These are phyloP conservation scores for Anguilla japonica DNA, from an alignment of 2,113 vertebrate genomes.

Conservation along the genomic window DNA sequence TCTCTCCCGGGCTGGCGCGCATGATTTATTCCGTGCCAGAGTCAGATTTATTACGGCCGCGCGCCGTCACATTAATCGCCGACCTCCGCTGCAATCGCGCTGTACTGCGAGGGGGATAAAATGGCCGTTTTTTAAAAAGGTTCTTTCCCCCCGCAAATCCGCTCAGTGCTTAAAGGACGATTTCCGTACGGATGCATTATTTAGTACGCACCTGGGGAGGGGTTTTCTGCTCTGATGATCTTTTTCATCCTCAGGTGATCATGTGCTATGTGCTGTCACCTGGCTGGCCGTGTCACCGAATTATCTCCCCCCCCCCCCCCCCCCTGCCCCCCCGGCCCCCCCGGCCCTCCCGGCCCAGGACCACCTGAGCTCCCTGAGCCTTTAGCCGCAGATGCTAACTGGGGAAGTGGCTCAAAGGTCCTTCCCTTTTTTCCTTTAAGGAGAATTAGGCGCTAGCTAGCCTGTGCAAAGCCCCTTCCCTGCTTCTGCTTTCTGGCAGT, in stretches of 20 bases:
- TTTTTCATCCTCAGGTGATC: not conserved
- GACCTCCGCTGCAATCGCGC: not conserved
- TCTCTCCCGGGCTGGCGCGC: conserved; percentile 35
- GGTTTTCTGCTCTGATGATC: not conserved
- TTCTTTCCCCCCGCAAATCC: not conserved
- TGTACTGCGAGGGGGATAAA: not conserved
- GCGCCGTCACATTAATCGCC: not conserved
- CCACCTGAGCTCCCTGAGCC: no score
- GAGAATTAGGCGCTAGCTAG: not conserved
- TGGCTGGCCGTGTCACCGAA: not conserved
- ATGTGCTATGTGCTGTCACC: not conserved
- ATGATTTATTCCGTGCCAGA: conserved; percentile 44
- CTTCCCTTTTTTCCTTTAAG: not conserved
- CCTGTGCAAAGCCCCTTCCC: not conserved
- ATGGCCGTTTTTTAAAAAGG: not conserved
- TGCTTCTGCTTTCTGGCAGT: not conserved
- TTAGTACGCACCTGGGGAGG: not conserved
- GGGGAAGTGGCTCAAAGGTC: not conserved
- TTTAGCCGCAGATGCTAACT: not conserved
- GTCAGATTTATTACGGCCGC: conserved; percentile 25
- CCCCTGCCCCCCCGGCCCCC: not conserved
- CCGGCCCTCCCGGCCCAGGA: not conserved
- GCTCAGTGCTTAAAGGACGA: not conserved
- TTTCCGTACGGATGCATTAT: not conserved
- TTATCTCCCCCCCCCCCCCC: not conserved